These are phyloP conservation scores for Coenobita brevimanus DNA, from an alignment of 1,140 invertebrate genomes.

Conservation along the genomic window DNA sequence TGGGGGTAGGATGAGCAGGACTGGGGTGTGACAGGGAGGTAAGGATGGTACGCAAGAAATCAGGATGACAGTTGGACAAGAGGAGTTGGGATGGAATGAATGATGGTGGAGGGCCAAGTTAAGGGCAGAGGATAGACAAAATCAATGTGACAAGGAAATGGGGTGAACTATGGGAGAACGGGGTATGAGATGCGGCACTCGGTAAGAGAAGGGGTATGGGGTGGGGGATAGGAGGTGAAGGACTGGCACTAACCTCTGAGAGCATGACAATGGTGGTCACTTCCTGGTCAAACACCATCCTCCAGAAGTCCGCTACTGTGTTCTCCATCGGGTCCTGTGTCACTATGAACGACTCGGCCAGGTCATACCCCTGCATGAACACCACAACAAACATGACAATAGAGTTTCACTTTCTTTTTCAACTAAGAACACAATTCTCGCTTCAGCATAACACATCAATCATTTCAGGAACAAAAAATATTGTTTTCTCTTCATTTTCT, in stretches of 20 bases:
- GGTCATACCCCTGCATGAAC: slow-evolving; percentile 84
- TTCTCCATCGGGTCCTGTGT: slow-evolving; percentile 94
- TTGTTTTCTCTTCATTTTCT: too few relatives aligned
- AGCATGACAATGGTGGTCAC: slow-evolving; percentile 95
- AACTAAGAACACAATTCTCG: too few relatives aligned
- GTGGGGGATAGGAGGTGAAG: too few relatives aligned
- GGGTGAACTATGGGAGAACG: too few relatives aligned
- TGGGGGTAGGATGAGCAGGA: neutral
- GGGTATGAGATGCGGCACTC: too few relatives aligned
- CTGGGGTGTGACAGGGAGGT: neutral
- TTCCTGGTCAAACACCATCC: slow-evolving; percentile 95
- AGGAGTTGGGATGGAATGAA: neutral
- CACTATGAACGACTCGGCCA: slow-evolving; percentile 94
- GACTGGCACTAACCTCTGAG: slow-evolving; percentile 87
- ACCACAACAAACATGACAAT: too few relatives aligned
- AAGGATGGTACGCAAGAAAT: neutral
- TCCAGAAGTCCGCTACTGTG: slow-evolving; percentile 95
- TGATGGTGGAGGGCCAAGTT: neutral
- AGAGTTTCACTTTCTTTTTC: too few relatives aligned
- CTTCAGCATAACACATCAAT: too few relatives aligned
- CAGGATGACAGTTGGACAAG: neutral
- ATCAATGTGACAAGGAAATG: too few relatives aligned
- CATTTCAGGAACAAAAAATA: too few relatives aligned
- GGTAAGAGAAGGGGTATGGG: too few relatives aligned
- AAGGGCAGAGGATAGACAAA: neutral